Percentiles rank a stretch among this genome's conserved stretches.
phyloP scores from a whole-genome alignment of 2,113 vertebrate genomes.

The Channa argus region DNA sequence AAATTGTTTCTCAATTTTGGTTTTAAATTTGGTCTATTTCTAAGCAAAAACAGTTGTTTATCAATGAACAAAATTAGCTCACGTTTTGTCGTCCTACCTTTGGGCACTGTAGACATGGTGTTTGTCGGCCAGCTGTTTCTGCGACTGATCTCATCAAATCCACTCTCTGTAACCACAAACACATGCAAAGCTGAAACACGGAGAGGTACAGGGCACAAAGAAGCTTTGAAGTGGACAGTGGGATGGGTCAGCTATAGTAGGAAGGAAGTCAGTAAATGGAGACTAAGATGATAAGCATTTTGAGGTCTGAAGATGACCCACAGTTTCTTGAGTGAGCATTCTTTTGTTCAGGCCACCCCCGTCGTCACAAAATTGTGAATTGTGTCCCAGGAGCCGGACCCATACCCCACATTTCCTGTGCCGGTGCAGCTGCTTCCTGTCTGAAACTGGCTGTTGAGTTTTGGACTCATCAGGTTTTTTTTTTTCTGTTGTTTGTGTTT shows the following conservation, averaged over 20 bases:
- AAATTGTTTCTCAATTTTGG: background rate
- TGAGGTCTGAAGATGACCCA: conserved; percentile 71
- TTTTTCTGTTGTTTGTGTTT: background rate
- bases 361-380: conserved; percentile 74
- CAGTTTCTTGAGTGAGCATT: conserved; percentile 65
- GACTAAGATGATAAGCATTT: conserved; percentile 55
- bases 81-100: conserved; percentile 69
- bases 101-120: conserved; percentile 76
- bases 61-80: too few species aligned
- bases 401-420: conserved; percentile 75
- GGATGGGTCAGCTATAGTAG: conserved; percentile 23
- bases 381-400: conserved; percentile 74
- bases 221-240: conserved; percentile 65
- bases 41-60: background rate
- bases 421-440: conserved; percentile 85
- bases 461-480: conserved; percentile 41
- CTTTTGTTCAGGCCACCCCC: conserved; percentile 74
- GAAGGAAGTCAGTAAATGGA: conserved; percentile 72
- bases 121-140: conserved; percentile 83
- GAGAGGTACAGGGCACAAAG: conserved; percentile 23
- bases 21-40: background rate
- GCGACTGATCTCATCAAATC: conserved; percentile 84
- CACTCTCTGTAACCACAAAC: conserved; percentile 72
- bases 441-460: conserved; percentile 79
- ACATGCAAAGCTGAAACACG: conserved; percentile 25